Evolutionary conservation across 2,113 vertebrate genomes (phyloP), one percentile per base, ranked within the genome.

Genomic region (Oenanthe oenanthe): DNA sequence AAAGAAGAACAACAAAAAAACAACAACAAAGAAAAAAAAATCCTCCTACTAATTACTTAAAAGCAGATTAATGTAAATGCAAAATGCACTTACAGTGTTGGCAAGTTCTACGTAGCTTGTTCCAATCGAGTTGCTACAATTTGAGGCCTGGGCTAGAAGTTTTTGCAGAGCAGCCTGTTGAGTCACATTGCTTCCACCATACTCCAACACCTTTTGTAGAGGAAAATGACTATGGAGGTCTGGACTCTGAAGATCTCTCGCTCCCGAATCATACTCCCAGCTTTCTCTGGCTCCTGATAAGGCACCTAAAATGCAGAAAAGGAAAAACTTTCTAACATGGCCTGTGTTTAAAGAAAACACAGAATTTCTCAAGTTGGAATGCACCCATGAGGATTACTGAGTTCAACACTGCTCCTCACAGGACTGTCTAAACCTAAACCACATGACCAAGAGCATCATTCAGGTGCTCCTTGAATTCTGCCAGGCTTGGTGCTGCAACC

Each of bases 181-280:
- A 71, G 90, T 95, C 70, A 85, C 25, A 48, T 84, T 72, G 53
- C 72, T 97, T 73, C 93, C 74, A 5, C 90, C 79, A 73, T 25
- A 92, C 45, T 97, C 96, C 17, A 97, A 76, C 17, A 96, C 29
- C n/a, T 97, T 98, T 84, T 95, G 97, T 32, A 97, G 81, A 16
- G 58, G 72, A n/a, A 93, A 76, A 61, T 96, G 67, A 53, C 86
- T 95, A 29, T 97, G 98, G 24, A 97, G 74, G n/a, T 98, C 98
- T 3, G 98, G 98, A 90, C 97, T 98, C 85, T 98, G 98, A 85
- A 98, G 98, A 73, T 98, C 98, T 92, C 98, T 98, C 19, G 93
- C 97, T 67, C 98, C 98, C 25, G 98, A 98, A 96, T 98, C 97
- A 54, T 98, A 98, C 47, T 98, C 98, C 98, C 98, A 99, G 88